Percentiles rank a stretch among this genome's conserved stretches.
Conservation (phyloP, 2,888 invertebrate genomes). For the Rhabditophanes sp. region DNA sequence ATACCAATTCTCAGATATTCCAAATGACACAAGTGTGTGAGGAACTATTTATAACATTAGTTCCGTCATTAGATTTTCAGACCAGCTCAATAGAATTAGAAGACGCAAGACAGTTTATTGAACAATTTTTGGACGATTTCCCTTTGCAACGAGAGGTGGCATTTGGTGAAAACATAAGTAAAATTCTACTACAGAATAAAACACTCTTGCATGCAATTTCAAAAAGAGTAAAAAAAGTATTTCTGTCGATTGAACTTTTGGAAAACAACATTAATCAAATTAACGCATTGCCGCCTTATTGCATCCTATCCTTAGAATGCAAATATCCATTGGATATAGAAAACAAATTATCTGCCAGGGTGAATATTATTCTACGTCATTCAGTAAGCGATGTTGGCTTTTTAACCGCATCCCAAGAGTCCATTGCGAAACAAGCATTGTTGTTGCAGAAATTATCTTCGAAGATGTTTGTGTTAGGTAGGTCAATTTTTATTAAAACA, state of each 20-base stretch:
- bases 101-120: constrained; percentile 19
- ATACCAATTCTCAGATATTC: constrained; percentile 32
- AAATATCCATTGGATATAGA: constrained; percentile 22
- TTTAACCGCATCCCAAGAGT: constrained; percentile 31
- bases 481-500: constrained; percentile 5
- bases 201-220: constrained; percentile 22
- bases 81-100: constrained; percentile 24
- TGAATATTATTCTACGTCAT: constrained; percentile 26
- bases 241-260: constrained; percentile 23
- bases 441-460: constrained; percentile 25
- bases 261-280: constrained; percentile 16
- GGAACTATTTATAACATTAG: constrained; percentile 28
- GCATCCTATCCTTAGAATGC: constrained; percentile 28
- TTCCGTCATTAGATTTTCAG: constrained; percentile 37
- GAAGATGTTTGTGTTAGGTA: constrained; percentile 15
- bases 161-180: constrained; percentile 29
- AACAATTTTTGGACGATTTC: constrained; percentile 30
- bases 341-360: constrained; percentile 19
- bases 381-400: constrained; percentile 34
- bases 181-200: constrained; percentile 18
- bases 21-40: constrained; percentile 35
- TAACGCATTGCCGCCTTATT: constrained; percentile 21
- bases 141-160: constrained; percentile 26
- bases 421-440: constrained; percentile 28
- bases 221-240: constrained; percentile 23